phyloP scores from a whole-genome alignment of 2,888 invertebrate genomes.

The Catocala fraxini region DNA sequence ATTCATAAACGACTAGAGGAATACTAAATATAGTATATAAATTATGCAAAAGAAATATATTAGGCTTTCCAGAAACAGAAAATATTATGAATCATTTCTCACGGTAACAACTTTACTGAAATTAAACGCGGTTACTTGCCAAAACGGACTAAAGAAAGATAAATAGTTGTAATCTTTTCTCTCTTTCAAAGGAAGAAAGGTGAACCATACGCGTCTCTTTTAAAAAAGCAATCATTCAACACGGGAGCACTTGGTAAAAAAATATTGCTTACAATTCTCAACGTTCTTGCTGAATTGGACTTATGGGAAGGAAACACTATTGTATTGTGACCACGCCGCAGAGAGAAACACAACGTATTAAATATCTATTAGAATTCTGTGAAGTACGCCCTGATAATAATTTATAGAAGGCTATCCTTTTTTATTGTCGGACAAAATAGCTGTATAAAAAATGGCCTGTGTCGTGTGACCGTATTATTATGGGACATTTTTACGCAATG shows the following conservation, averaged over 20 bases:
- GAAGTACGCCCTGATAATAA: no score
- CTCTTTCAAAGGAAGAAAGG: slow-evolving; percentile 26
- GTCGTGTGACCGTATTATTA: no score
- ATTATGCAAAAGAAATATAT: no score
- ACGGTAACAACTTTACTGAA: slow-evolving; percentile 4
- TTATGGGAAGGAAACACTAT: slow-evolving; percentile 45
- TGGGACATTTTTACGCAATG: no score
- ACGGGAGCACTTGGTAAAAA: slow-evolving; percentile 45
- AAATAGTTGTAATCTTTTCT: slow-evolving; percentile 19
- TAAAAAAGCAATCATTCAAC: slow-evolving; percentile 54
- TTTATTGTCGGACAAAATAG: no score
- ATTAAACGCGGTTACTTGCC: slow-evolving; percentile 7
- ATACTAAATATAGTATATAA: no score
- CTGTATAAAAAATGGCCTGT: no score
- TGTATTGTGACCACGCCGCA: slow-evolving; percentile 25
- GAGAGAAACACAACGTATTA: neutral
- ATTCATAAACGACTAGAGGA: no score
- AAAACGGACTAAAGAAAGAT: slow-evolving; percentile 12
- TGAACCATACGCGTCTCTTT: slow-evolving; percentile 34
- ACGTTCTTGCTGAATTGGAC: slow-evolving; percentile 40
- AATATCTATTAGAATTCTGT: no score
- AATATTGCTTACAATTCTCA: slow-evolving; percentile 52
- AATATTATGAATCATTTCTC: slow-evolving; percentile 32
- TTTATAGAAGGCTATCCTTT: no score
- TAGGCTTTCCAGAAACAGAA: no score